Base-by-base conservation (phyloP, 2,888 invertebrate genomes). In the Megaustenia siamemsis region DNA sequence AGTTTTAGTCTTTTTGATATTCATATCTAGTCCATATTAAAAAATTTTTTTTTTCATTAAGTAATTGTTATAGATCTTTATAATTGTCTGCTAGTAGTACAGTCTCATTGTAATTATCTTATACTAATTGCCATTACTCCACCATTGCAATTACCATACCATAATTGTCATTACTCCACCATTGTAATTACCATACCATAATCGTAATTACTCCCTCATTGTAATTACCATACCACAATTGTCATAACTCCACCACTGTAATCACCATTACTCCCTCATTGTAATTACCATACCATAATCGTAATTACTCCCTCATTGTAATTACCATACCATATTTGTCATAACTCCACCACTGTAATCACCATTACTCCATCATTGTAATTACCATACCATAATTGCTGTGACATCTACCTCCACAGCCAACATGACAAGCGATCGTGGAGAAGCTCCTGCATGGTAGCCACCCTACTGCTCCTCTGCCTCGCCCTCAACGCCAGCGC, bases 361-460 rank as follows among this genome's bases (percentile, higher is more conserved):
- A 28, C 28, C 63, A 63, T 1, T 63, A 12, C 28, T 18, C 8
- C 35, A 15, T 18, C 68, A 38, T 35, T 12, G 21, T 10, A 1
- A 68, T 6, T 69, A 18, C 5, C 5, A 24, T 69, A 24, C 5
- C 45, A 12, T 10, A 10, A 49, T 49, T 49, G 18, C 49, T 49
- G 49, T 49, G 8, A 49, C 18, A 12, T 5, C 66, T 38, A 40
- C 21, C 28, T 38, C 40, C 43, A 5, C 77, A 84, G 84, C n/a
- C 43, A 79, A 40, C 84, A 84, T 32, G 84, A 84, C 10, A 71
- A 84, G 4, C 12, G 79, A 43, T 79, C 84, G 24, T 84, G 78
- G 84, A 66, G 84, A n/a, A 15, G 69, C 60, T 49, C 69, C 3
- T 35, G 15, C 0, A 49, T 84, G 79, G 71, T 84, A 0, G 78